Evolutionary conservation across 2,888 invertebrate species (phyloP).

Genomic region (Caenorhabditis sp.): DNA sequence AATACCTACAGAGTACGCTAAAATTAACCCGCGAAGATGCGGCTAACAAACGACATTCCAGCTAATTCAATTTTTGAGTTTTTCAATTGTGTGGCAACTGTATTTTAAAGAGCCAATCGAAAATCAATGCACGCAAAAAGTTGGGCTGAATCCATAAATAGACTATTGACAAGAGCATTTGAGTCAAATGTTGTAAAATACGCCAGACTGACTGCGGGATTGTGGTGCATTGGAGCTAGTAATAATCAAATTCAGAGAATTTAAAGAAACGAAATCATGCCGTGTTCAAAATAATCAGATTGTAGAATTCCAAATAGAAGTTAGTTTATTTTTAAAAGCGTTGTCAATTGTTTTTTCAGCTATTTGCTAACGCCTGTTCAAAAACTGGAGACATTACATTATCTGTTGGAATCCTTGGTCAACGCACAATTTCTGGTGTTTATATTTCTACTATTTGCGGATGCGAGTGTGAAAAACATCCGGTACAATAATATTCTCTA

Average conservation of each 20-base stretch:
- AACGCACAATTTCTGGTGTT: constrained; percentile 67
- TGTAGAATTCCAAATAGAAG: constrained; percentile 57
- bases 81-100: too few species aligned
- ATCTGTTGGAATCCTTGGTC: constrained; percentile 80
- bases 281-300: constrained; percentile 65
- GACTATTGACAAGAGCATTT: too few species aligned
- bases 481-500: constrained; percentile 49
- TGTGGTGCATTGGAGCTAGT: too few species aligned
- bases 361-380: constrained; percentile 75
- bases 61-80: not conserved
- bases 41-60: too few species aligned
- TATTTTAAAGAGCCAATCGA: too few species aligned
- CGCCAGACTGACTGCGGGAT: too few species aligned
- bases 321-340: not conserved
- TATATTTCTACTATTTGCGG: constrained; percentile 80
- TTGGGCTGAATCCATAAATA: too few species aligned
- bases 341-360: constrained; percentile 22
- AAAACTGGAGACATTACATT: constrained; percentile 75
- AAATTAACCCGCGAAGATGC: too few species aligned
- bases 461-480: constrained; percentile 81
- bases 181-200: too few species aligned
- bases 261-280: constrained; percentile 72
- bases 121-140: too few species aligned
- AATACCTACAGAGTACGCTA: too few species aligned
- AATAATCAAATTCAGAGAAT: constrained; percentile 72